Conservation (phyloP, 2,797 vertebrate species). For the Sphenopsis melanotis region DNA sequence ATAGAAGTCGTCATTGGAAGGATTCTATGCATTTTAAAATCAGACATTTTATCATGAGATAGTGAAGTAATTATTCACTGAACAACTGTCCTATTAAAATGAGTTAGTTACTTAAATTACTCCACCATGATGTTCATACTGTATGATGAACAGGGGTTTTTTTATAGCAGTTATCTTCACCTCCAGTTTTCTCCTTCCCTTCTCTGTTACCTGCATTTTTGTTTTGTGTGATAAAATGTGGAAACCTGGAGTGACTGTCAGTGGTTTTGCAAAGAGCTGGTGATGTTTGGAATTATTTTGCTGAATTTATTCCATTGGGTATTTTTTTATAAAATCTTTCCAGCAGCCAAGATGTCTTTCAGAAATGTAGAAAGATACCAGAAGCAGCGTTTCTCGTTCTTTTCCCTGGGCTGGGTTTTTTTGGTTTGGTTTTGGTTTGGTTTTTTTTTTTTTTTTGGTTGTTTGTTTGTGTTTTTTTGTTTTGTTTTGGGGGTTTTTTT, state of each 20-base stretch:
- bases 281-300: constrained; percentile 39
- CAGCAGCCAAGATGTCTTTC: constrained; percentile 47
- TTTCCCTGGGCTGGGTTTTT: background rate
- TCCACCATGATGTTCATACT: constrained; percentile 29
- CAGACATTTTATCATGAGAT: constrained; percentile 15
- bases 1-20: background rate
- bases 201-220: constrained; percentile 1
- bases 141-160: background rate
- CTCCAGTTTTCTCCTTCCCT: background rate
- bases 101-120: constrained; percentile 36
- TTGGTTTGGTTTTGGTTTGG: background rate
- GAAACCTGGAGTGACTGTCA: background rate
- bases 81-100: constrained; percentile 44
- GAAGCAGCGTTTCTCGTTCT: constrained; percentile 50
- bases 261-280: constrained; percentile 57
- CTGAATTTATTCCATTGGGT: background rate
- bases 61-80: constrained; percentile 35
- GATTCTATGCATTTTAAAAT: constrained; percentile 59
- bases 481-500: no score
- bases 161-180: background rate
- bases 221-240: constrained; percentile 13
- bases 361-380: constrained; percentile 43
- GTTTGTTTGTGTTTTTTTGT: no score
- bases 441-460: background rate
- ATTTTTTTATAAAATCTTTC: background rate